Percentiles rank a stretch among this genome's conserved stretches.
These are phyloP conservation scores for Sander lucioperca DNA, from an alignment of 2,113 vertebrate species.

Conservation along the genomic window DNA sequence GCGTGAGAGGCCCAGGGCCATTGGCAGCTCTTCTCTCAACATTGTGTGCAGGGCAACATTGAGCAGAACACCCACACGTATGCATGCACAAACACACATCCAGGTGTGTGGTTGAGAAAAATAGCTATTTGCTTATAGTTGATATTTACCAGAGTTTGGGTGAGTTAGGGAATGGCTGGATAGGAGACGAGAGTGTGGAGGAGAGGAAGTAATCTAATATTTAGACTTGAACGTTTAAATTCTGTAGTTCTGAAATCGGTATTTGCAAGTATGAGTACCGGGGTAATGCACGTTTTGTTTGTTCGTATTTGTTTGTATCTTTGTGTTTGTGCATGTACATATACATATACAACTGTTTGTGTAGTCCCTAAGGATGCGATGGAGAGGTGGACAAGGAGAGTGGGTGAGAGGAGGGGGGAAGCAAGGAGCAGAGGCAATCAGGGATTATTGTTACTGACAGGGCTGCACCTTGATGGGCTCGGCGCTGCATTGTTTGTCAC, in stretches of 20 bases:
- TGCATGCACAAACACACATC: slow-evolving; percentile 50
- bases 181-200: background rate
- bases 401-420: background rate
- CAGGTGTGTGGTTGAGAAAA: slow-evolving; percentile 54
- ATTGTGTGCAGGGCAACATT: slow-evolving; percentile 57
- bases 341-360: slow-evolving; percentile 29
- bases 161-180: slow-evolving; percentile 4
- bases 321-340: slow-evolving; percentile 13
- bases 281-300: background rate
- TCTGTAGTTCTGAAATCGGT: background rate
- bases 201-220: slow-evolving; percentile 8
- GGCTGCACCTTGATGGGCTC: slow-evolving; percentile 80
- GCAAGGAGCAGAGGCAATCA: slow-evolving; percentile 65
- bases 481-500: slow-evolving; percentile 82
- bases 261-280: background rate
- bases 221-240: slow-evolving; percentile 1
- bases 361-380: slow-evolving; percentile 51
- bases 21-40: slow-evolving; percentile 62
- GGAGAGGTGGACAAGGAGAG: slow-evolving; percentile 43
- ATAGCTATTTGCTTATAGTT: slow-evolving; percentile 30
- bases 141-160: slow-evolving; percentile 51
- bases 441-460: slow-evolving; percentile 84
- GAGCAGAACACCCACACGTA: slow-evolving; percentile 35
- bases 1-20: slow-evolving; percentile 64
- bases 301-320: background rate